Conservation (phyloP, 2,888 invertebrate species). For the Polydrusus cervinus region DNA sequence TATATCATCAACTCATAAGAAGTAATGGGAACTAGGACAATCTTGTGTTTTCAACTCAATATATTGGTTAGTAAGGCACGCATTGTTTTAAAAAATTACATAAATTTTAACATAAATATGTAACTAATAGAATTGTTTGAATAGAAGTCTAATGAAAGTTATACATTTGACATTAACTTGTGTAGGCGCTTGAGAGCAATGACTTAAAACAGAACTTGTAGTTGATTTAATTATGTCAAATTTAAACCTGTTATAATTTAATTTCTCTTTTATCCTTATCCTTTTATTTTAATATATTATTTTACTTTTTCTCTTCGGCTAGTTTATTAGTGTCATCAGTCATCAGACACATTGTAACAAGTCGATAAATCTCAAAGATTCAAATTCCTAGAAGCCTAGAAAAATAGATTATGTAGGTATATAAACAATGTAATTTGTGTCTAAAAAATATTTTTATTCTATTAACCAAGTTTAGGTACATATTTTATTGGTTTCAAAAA, state of each 20-base stretch:
- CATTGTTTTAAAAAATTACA: slow-evolving; percentile 19
- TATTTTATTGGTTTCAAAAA: no score
- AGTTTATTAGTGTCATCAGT: no score
- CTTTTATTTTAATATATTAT: no score
- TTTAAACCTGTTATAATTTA: slow-evolving; percentile 12
- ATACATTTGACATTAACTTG: slow-evolving; percentile 32
- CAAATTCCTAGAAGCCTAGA: no score
- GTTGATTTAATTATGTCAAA: slow-evolving; percentile 31
- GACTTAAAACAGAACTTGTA: slow-evolving; percentile 30
- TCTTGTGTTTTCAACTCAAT: not conserved
- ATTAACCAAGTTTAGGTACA: no score
- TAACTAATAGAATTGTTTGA: not conserved
- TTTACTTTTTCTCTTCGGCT: no score
- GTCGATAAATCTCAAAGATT: no score
- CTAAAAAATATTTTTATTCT: no score
- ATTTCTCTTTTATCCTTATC: slow-evolving; percentile 2
- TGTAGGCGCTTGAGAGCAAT: slow-evolving; percentile 36
- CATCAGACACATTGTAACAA: no score
- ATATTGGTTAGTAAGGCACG: slow-evolving; percentile 8
- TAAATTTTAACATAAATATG: not conserved
- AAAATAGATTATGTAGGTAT: no score
- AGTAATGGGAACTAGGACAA: not conserved
- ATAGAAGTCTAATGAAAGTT: not conserved
- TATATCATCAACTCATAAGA: no score
- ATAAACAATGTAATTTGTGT: no score